A percentile compares a stretch with the other conserved stretches of the same genome.
phyloP scores from a whole-genome alignment of 2,113 vertebrate species.

The Poeciliopsis occidentalis region DNA sequence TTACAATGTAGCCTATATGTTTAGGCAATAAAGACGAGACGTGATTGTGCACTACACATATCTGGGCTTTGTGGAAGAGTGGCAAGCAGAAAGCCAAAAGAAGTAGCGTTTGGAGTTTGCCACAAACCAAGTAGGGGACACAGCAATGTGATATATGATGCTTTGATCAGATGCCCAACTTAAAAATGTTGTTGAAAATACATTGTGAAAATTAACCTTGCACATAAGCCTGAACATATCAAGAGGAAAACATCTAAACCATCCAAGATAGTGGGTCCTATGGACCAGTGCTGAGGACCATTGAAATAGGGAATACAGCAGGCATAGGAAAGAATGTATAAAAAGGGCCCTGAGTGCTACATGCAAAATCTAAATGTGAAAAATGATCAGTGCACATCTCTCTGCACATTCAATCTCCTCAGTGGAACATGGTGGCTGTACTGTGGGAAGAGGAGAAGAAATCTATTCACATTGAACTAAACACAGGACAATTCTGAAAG shows the following conservation, averaged over 20 bases:
- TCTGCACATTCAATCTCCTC: neutral
- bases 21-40: slow-evolving; percentile 34
- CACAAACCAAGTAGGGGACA: neutral
- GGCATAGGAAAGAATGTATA: neutral
- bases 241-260: neutral
- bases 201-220: too few species aligned
- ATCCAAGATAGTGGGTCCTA: neutral
- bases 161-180: neutral
- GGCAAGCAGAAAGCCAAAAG: neutral
- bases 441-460: neutral
- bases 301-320: neutral
- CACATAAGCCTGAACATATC: too few species aligned
- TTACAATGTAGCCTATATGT: slow-evolving; percentile 35
- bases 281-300: neutral
- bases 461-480: neutral
- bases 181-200: neutral
- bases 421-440: neutral
- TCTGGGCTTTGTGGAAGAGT: neutral
- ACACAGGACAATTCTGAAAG: neutral
- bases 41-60: slow-evolving; percentile 6
- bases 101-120: neutral
- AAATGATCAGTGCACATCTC: neutral
- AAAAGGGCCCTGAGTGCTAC: too few species aligned
- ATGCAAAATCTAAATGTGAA: neutral
- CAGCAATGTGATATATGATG: neutral